Evolutionary conservation across 2,113 vertebrate species (phyloP), one percentile per base, ranked within the genome.

Genomic region (Varanus salvator): DNA sequence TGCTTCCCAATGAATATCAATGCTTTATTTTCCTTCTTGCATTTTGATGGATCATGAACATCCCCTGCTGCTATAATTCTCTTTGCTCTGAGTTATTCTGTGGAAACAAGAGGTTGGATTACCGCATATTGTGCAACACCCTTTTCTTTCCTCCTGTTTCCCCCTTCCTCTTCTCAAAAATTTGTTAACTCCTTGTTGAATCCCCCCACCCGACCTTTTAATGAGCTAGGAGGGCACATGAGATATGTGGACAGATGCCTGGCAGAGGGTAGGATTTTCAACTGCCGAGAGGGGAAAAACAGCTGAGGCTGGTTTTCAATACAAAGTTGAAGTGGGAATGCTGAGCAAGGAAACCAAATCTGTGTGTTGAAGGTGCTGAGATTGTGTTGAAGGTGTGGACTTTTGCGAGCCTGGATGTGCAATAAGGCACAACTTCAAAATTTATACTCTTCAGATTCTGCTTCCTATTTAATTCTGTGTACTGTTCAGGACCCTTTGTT

Each of bases 341-440:
- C 38, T 84, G n/a, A 60, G 85, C 86, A 88, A 71, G 90, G 84
- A 83, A 90, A 84, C 69, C 75, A 25, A 69, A 91, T 81, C 83
- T 3, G 85, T 64, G 60, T 64, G 21, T 64, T 21, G 74, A 7
- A 69, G 27, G 87, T 88, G 69, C 85, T 76, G 92, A 74, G 8
- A 77, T 44, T 87, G 85, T 93, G 80, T 25, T 44, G 38, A 44
- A 44, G 38, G 38, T 44, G 38, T 44, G 38, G 38, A 44, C 2
- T 86, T 50, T 77, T 25, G 78, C 29, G 80, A 80, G 15, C 7
- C 17, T 8, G n/a, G 4, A 8, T 27, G 8, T 77, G 48, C 19
- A 29, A 14, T 34, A 7, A 14, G 8, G 27, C 31, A 60, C 31
- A 77, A 1, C 52, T 84, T 21, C 69, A 90, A 93, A 93, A 44